These are phyloP conservation scores for Acrobasis consociella DNA, from an alignment of 2,888 invertebrate species.

Conservation along the genomic window DNA sequence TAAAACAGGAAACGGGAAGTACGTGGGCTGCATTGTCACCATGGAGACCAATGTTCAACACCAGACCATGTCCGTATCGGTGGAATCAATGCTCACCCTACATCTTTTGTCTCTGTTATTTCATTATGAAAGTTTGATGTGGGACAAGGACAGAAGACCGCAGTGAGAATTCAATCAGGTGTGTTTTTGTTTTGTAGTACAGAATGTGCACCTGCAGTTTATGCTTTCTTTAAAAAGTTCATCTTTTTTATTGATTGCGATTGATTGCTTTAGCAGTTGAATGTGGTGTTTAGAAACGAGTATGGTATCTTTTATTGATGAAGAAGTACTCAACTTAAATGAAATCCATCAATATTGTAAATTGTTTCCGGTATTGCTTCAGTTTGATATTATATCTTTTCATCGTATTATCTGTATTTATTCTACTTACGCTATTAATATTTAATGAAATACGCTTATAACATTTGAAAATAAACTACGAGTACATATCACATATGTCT, in stretches of 20 bases:
- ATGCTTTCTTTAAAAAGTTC: not conserved
- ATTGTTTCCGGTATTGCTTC: too few relatives aligned
- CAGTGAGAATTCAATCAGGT: conserved; percentile 36
- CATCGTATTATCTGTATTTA: too few relatives aligned
- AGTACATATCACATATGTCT: not conserved
- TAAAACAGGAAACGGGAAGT: conserved; percentile 70
- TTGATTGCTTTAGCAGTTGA: not conserved
- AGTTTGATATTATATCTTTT: too few relatives aligned
- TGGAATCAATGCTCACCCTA: conserved; percentile 49
- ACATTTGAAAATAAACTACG: not conserved
- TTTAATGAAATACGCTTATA: not conserved
- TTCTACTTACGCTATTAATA: too few relatives aligned
- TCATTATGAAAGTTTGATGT: conserved; percentile 21
- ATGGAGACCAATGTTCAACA: conserved; percentile 54
- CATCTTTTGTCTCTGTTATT: conserved; percentile 37
- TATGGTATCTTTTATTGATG: too few relatives aligned
- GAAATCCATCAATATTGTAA: too few relatives aligned
- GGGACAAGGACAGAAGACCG: conserved; percentile 38
- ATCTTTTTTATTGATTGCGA: not conserved
- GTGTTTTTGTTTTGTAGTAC: conserved; percentile 30
- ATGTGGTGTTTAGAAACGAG: too few relatives aligned
- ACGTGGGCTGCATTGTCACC: conserved; percentile 60
- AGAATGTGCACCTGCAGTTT: conserved; percentile 9
- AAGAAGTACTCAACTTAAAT: too few relatives aligned
- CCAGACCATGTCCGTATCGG: conserved; percentile 35